Evolutionary conservation across 2,113 vertebrate species (phyloP).

Genomic region (Crotalus viridis): DNA sequence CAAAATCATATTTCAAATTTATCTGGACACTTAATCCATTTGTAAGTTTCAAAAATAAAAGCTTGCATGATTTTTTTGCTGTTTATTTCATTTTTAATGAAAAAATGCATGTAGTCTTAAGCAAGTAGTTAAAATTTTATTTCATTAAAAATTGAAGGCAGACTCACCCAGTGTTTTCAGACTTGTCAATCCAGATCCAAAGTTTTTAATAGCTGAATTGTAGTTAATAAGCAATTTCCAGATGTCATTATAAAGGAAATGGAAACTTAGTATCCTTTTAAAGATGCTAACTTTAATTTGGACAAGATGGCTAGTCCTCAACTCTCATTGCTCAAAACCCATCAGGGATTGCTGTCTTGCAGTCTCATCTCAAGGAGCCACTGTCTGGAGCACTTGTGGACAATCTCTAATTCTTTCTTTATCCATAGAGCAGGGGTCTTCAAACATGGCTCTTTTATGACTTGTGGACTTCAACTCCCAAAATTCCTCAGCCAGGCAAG

Average conservation of each 20-base stretch:
- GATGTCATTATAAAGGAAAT: not conserved
- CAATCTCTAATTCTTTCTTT: not conserved
- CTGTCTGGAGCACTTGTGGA: not conserved
- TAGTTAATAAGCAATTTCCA: not conserved
- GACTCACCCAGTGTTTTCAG: not conserved
- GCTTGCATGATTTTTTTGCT: not conserved
- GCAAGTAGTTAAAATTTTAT: not conserved
- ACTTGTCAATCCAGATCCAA: not conserved
- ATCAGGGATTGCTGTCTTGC: not conserved
- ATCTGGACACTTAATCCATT: not conserved
- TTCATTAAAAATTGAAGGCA: not conserved
- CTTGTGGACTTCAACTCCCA: too few relatives aligned
- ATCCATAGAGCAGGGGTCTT: not conserved
- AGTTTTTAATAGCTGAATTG: not conserved
- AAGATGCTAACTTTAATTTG: not conserved
- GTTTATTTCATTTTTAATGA: not conserved
- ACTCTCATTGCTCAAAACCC: not conserved
- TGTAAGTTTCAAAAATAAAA: not conserved
- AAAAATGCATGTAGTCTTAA: not conserved
- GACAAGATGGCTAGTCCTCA: not conserved
- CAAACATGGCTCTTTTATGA: too few relatives aligned
- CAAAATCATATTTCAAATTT: not conserved
- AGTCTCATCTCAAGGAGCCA: not conserved
- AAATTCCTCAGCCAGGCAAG: too few relatives aligned
- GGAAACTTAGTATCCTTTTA: not conserved